These are phyloP conservation scores for Odontamblyopus rebecca DNA, from an alignment of 2,797 vertebrate genomes.

Conservation along the genomic window DNA sequence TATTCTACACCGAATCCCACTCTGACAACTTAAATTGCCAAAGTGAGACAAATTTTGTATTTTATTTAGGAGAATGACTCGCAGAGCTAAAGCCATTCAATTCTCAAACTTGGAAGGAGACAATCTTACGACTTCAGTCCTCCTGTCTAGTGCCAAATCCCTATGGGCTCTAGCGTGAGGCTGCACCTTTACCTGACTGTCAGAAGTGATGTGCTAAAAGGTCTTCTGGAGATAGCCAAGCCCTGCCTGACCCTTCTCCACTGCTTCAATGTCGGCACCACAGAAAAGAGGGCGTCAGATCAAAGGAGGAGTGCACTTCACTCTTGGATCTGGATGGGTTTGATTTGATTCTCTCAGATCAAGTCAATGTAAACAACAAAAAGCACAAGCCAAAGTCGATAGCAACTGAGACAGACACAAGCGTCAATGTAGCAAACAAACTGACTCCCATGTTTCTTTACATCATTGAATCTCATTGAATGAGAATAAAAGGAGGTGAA, in stretches of 20 bases:
- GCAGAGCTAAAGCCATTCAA: constrained; percentile 12
- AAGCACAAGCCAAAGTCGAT: constrained; percentile 17
- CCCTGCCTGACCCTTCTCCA: constrained; percentile 16
- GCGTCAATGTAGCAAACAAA: background rate
- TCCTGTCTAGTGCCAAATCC: background rate
- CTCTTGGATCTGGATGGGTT: background rate
- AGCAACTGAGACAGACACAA: constrained; percentile 19
- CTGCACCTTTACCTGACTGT: constrained; percentile 20
- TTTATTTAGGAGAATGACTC: constrained; percentile 21
- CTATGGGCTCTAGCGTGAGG: background rate
- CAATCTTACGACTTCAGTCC: background rate
- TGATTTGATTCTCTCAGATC: constrained; percentile 19
- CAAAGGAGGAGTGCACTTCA: background rate
- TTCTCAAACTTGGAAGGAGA: background rate
- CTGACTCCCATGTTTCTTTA: no score
- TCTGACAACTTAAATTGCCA: constrained; percentile 13
- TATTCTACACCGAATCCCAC: background rate
- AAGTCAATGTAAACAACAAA: constrained; percentile 25
- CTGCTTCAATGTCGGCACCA: constrained; percentile 7
- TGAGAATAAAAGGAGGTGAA: background rate
- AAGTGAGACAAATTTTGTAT: constrained; percentile 40
- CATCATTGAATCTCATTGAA: background rate
- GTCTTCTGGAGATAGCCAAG: constrained; percentile 37
- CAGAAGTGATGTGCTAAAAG: constrained; percentile 33
- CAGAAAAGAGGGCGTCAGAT: constrained; percentile 15